Conservation (phyloP, 2,888 invertebrate species). For the Leuctra nigra region DNA sequence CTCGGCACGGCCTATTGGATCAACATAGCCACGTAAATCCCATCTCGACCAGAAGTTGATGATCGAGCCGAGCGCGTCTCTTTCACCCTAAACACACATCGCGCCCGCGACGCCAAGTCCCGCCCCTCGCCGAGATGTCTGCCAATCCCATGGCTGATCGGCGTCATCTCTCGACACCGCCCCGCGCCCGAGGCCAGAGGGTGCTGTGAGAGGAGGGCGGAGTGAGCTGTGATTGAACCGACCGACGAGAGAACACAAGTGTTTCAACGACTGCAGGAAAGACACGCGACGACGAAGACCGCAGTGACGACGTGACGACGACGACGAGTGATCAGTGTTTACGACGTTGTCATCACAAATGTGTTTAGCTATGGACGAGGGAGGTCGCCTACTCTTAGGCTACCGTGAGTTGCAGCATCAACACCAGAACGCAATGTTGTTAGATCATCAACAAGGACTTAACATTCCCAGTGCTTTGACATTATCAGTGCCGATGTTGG, state of each 20-base stretch:
- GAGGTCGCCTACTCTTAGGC: constrained; percentile 28
- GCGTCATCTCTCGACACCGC: background rate
- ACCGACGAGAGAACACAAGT: constrained; percentile 2
- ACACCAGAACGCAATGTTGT: constrained; percentile 16
- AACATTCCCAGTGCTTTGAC: constrained; percentile 37
- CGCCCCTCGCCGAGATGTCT: constrained; percentile 1
- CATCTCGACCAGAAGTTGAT: background rate
- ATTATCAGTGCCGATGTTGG: constrained; percentile 11
- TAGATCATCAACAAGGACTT: constrained; percentile 33
- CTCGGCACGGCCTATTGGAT: background rate
- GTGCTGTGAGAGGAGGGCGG: constrained; percentile 6
- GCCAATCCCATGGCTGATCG: constrained; percentile 1
- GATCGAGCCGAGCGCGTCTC: background rate
- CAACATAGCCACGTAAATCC: constrained; percentile 3
- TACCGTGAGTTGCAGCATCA: constrained; percentile 25
- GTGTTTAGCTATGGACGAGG: constrained; percentile 32
- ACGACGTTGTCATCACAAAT: constrained; percentile 15
- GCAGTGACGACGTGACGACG: background rate
- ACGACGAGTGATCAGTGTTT: background rate
- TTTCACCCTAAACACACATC: constrained; percentile 4
- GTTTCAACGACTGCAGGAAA: constrained; percentile 3
- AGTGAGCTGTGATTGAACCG: constrained; percentile 4
- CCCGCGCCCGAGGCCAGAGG: background rate
- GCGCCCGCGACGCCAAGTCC: background rate
- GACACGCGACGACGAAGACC: constrained; percentile 4